A percentile compares a stretch with the other conserved stretches of the same genome.
phyloP scores from a whole-genome alignment of 2,797 vertebrate species.

The Anabas testudineus region DNA sequence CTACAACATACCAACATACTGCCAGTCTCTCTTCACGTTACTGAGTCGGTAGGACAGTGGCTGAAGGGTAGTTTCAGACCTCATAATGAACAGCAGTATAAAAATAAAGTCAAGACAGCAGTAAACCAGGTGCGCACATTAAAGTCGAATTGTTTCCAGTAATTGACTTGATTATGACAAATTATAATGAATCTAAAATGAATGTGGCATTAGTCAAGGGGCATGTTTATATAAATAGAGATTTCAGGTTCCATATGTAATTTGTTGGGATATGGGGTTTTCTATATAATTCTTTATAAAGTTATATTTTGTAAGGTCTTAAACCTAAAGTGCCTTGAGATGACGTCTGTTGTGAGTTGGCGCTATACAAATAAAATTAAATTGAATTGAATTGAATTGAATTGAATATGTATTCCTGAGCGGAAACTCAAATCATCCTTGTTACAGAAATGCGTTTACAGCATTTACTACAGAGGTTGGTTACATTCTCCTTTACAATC shows the following conservation, averaged over 20 bases:
- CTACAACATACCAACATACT: constrained; percentile 11
- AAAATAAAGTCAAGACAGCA: constrained; percentile 34
- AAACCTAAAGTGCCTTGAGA: too few relatives aligned
- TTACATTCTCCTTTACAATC: constrained; percentile 78
- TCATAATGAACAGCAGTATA: constrained; percentile 42
- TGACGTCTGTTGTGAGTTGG: too few relatives aligned
- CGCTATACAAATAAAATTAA: too few relatives aligned
- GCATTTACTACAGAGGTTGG: constrained; percentile 74
- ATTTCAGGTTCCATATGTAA: too few relatives aligned
- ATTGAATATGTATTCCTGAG: constrained; percentile 64
- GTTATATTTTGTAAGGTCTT: too few relatives aligned
- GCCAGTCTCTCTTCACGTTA: constrained; percentile 32
- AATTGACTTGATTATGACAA: constrained; percentile 9
- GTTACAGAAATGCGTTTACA: constrained; percentile 81
- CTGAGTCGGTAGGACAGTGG: constrained; percentile 9
- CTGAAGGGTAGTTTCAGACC: constrained; percentile 24
- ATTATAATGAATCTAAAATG: constrained; percentile 1
- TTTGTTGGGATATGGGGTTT: too few relatives aligned
- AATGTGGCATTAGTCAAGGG: too few relatives aligned
- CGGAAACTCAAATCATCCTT: constrained; percentile 67
- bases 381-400: too few relatives aligned
- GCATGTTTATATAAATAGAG: too few relatives aligned
- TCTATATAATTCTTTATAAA: too few relatives aligned
- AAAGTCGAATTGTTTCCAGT: constrained; percentile 7
- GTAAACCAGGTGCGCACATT: background rate